Evolutionary conservation across 2,113 vertebrate genomes (phyloP).

Genomic region (Dromiciops gliroides): DNA sequence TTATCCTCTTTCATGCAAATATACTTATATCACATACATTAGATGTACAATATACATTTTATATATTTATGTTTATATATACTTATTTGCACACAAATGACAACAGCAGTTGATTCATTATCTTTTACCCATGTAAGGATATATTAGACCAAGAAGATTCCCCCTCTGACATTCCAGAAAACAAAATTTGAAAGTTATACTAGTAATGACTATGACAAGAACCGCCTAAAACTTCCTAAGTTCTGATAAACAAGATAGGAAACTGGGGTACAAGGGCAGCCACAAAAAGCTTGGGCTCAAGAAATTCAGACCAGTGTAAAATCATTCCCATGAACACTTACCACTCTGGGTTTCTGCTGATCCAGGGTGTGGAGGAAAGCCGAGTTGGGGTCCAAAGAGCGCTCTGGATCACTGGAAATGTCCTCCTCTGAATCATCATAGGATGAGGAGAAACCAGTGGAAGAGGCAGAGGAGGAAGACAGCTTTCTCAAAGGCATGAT

Average conservation of each 20-base stretch:
- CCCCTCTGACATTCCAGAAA: not conserved
- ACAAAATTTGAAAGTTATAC: not conserved
- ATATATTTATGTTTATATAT: not conserved
- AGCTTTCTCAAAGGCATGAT: constrained; percentile 90
- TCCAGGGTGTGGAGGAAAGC: constrained; percentile 90
- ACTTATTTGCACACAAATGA: not conserved
- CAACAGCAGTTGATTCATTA: not conserved
- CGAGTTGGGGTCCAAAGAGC: constrained; percentile 87
- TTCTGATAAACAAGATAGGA: constrained; percentile 19
- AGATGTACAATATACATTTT: not conserved
- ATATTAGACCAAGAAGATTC: not conserved
- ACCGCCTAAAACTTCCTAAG: not conserved
- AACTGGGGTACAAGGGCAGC: not conserved
- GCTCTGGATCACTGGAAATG: constrained; percentile 95
- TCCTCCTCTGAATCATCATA: constrained; percentile 99
- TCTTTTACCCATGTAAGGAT: not conserved
- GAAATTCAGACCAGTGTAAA: constrained; percentile 3
- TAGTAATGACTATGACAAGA: not conserved
- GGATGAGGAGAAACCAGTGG: constrained; percentile 97
- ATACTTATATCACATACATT: not conserved
- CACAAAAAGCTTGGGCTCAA: not conserved
- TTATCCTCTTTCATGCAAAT: not conserved
- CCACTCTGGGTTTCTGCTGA: constrained; percentile 92
- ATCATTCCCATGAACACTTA: constrained; percentile 83
- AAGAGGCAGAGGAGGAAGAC: constrained; percentile 96